phyloP scores from a whole-genome alignment of 2,888 invertebrate species.

The Sesia apiformis region DNA sequence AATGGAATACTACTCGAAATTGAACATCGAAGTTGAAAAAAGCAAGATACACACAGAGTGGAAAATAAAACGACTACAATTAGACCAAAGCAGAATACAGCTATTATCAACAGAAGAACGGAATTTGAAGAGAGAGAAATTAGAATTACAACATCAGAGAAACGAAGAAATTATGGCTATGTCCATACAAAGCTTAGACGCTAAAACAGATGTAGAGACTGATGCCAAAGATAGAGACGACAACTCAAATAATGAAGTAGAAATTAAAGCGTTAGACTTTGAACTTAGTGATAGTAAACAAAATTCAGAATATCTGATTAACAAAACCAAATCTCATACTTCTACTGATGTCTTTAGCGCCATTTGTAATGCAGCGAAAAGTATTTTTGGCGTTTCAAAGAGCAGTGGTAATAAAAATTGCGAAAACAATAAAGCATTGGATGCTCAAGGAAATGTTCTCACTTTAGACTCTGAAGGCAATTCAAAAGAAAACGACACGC shows the following conservation, averaged over 20 bases:
- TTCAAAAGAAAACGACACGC: slow-evolving; percentile 12
- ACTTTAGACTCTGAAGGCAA: slow-evolving; percentile 20
- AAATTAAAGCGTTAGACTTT: slow-evolving; percentile 2
- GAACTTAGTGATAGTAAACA: not conserved
- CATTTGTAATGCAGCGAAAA: slow-evolving; percentile 51
- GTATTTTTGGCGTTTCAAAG: slow-evolving; percentile 38
- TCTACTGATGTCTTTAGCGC: slow-evolving; percentile 43
- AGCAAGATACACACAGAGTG: slow-evolving; percentile 72
- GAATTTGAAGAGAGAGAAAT: slow-evolving; percentile 71
- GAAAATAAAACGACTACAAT: slow-evolving; percentile 66
- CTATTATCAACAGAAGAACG: slow-evolving; percentile 65
- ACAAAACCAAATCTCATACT: slow-evolving; percentile 25
- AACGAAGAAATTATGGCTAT: slow-evolving; percentile 48
- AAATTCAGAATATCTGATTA: slow-evolving; percentile 16
- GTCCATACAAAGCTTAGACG: slow-evolving; percentile 43
- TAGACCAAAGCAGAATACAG: slow-evolving; percentile 59
- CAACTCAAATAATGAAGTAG: slow-evolving; percentile 12
- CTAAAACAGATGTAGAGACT: slow-evolving; percentile 27
- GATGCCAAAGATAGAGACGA: slow-evolving; percentile 13
- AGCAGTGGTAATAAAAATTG: slow-evolving; percentile 24
- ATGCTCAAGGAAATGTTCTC: slow-evolving; percentile 52
- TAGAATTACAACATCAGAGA: slow-evolving; percentile 53
- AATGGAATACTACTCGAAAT: slow-evolving; percentile 77
- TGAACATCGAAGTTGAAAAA: slow-evolving; percentile 75
- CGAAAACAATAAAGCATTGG: slow-evolving; percentile 45